phyloP scores from a whole-genome alignment of 2,888 invertebrate species.

The Gastracanthus pulcherrimus region DNA sequence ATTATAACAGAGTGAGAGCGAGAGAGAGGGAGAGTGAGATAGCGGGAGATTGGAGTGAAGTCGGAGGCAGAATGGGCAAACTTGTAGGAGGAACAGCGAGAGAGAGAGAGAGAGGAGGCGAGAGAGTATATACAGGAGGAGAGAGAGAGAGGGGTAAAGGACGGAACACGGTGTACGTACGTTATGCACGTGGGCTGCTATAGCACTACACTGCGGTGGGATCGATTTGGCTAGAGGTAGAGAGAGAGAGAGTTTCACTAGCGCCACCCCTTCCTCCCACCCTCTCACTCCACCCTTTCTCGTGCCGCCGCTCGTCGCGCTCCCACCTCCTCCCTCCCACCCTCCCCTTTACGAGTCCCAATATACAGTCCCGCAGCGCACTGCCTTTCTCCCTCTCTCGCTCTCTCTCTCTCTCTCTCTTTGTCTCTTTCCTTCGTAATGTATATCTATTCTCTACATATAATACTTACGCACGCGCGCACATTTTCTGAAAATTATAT shows the following conservation, averaged over 20 bases:
- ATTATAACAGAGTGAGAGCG: slow-evolving; percentile 23
- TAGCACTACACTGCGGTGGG: slow-evolving; percentile 73
- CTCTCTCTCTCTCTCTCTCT: background rate
- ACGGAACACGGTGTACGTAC: slow-evolving; percentile 63
- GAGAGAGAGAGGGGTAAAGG: slow-evolving; percentile 51
- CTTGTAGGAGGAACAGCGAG: slow-evolving; percentile 6
- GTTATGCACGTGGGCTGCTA: slow-evolving; percentile 71
- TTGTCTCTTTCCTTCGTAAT: background rate
- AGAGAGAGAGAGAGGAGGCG: slow-evolving; percentile 10
- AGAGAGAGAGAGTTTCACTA: background rate
- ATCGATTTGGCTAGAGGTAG: slow-evolving; percentile 73
- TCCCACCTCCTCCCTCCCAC: slow-evolving; percentile 33
- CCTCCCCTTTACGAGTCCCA: slow-evolving; percentile 68
- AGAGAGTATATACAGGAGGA: background rate
- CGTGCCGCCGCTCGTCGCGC: background rate
- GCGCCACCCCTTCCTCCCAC: background rate
- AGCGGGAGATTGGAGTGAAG: slow-evolving; percentile 16
- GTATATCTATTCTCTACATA: background rate
- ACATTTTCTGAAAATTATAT: background rate
- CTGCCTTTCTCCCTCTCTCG: background rate
- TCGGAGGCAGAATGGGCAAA: slow-evolving; percentile 21
- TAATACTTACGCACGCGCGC: background rate
- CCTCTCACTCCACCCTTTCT: slow-evolving; percentile 6
- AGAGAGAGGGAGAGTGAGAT: slow-evolving; percentile 12
- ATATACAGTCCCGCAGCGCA: slow-evolving; percentile 65